Evolutionary conservation across 2,113 vertebrate species (phyloP), one percentile per base, ranked within the genome.

Genomic region (Bubo blakistoni): DNA sequence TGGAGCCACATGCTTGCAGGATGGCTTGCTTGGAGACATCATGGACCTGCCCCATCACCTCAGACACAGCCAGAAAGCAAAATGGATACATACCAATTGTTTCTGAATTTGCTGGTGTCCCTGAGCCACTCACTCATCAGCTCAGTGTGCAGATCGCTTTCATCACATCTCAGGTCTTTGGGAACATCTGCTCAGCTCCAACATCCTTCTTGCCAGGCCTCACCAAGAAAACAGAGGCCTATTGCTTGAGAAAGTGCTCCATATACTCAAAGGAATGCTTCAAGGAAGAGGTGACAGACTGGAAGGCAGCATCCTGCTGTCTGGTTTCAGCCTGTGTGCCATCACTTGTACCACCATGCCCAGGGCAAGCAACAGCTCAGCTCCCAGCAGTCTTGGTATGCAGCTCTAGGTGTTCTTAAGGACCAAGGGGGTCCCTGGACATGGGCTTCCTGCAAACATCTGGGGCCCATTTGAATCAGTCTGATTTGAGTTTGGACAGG

Each of bases 121-220:
- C 69, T 25, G 24, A 62, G 36, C 62, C 65, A 52, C 49, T 90
- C 38, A 6, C 18, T 78, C 1, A 0, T n/a, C 69, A 72, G 29
- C 29, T 66, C 29, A 55, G 52, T 0, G 1, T 10, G 44, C 30
- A 65, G 42, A 26, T 20, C 0, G 0, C 40, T 92, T 78, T 62
- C 42, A 34, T 55, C 78, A 71, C n/a, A 42, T n/a, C 42, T 78
- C 69, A 27, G 22, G 19, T 71, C 88, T 92, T 70, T 47, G 67
- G 51, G 54, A 93, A 57, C 19, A 47, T 27, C 38, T 91, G 65
- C 47, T 79, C 70, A 89, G 61, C 44, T 55, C 69, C 70, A 63
- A 1, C 5, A 30, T 65, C 62, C 59, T 84, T 69, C 36, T 81
- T 16, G 44, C 20, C 52, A 63, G 6, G 44, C 25, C 34, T 71